Percentiles rank a stretch among this genome's conserved stretches.
These are phyloP conservation scores for Ctenochaetus hawaiiensis DNA, from an alignment of 2,797 vertebrate species.

Conservation along the genomic window DNA sequence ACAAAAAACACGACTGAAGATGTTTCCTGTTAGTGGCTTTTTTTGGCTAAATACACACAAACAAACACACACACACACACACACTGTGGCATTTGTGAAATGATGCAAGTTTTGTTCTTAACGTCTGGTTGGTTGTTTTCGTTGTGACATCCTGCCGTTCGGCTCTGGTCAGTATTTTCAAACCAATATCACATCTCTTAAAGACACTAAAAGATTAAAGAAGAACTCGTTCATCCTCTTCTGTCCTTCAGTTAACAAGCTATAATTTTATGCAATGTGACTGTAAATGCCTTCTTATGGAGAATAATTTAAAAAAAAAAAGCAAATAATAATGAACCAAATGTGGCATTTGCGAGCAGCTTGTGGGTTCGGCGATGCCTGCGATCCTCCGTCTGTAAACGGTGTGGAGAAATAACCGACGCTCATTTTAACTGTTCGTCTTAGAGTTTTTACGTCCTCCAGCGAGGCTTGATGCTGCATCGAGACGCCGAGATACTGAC, in stretches of 20 bases:
- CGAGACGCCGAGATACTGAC: constrained; percentile 81
- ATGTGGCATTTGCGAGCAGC: constrained; percentile 81
- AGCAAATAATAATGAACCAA: constrained; percentile 79
- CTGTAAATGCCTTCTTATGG: constrained; percentile 64
- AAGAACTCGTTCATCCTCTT: neutral
- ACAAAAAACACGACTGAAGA: constrained; percentile 23
- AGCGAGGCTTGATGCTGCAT: constrained; percentile 79
- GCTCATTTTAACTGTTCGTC: constrained; percentile 82
- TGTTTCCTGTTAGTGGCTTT: constrained; percentile 13
- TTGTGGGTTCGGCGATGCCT: constrained; percentile 77
- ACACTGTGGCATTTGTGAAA: constrained; percentile 38
- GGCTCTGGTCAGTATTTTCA: constrained; percentile 51
- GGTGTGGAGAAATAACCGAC: constrained; percentile 42
- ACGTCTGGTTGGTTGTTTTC: constrained; percentile 36
- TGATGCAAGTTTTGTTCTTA: constrained; percentile 28
- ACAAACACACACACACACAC: neutral
- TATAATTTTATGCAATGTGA: constrained; percentile 73
- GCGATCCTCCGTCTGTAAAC: constrained; percentile 47
- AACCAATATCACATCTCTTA: neutral
- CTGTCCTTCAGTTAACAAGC: constrained; percentile 36
- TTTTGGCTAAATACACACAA: neutral
- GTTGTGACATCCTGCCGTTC: constrained; percentile 44
- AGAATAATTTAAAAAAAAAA: constrained; percentile 49
- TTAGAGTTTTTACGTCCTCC: constrained; percentile 69
- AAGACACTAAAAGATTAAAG: neutral